Base-by-base conservation (phyloP, 1,140 invertebrate genomes). In the Lysiphlebus fabarum region DNA sequence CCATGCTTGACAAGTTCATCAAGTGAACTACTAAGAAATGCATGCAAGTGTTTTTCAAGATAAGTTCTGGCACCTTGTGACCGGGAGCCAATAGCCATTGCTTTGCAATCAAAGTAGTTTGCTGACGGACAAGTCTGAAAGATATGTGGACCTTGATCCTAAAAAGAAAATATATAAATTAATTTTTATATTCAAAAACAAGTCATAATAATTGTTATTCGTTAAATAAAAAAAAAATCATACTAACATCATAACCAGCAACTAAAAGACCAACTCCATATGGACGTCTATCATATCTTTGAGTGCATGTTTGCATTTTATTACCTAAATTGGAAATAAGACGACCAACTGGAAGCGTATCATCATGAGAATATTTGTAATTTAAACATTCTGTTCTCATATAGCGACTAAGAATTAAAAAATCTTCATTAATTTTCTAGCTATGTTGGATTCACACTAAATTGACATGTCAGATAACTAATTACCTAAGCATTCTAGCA, bases 41-140 rank as follows among this genome's bases (percentile, higher is more conserved):
- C 83, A 63, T 85, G 87, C 17, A 98, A 77, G 73, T 97, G 86
- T 67, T 95, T 95, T 77, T 98, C 96, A 51, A 99, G 82, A 76
- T 99, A 99, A 11, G 97, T 99, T 58, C 96, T 81, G 17, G 98
- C 96, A 65, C 93, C 95, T 76, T 99, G 98, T 2, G 96, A 99
- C 36, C 98, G 82, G n/a, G 96, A 87, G 2, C 98, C 98, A 67
- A 99, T 98, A 0, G 97, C 95, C 95, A 99, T 99, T 6, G 96
- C 93, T 74, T 96, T 94, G 78, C 96, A 99, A 74, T 97, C 93
- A 73, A 95, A 96, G 73, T 89, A 97, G 75, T 98, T 99, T 4
- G 96, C 96, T 1, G 96, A 99, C 8, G 97, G 97, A 77, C 96
- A 98, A 0, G 95, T 96, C 81, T 99, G 95, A 78, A 92, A 98